Percentiles rank a stretch among this genome's conserved stretches.
These are phyloP conservation scores for Apteryx mantelli DNA, from an alignment of 2,113 vertebrate genomes.

Conservation along the genomic window DNA sequence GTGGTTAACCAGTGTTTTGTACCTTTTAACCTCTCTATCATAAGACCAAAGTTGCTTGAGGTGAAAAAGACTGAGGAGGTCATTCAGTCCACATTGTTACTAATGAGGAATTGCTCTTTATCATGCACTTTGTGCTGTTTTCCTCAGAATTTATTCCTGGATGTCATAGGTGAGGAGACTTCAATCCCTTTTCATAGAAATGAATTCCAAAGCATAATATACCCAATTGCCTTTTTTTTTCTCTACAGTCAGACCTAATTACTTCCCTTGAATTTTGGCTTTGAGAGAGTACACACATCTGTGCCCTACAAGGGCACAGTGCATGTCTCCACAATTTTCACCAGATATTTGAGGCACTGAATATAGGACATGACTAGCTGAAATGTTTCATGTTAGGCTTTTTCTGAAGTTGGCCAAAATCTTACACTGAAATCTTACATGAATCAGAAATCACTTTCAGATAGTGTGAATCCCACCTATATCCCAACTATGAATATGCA, in stretches of 20 bases:
- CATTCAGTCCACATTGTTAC: background rate
- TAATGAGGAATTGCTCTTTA: background rate
- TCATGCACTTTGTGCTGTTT: background rate
- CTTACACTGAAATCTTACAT: background rate
- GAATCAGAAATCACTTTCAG: background rate
- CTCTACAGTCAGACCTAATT: background rate
- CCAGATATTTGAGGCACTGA: background rate
- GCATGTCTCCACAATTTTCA: background rate
- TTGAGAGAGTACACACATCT: background rate
- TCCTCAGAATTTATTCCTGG: background rate
- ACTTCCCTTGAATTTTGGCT: background rate
- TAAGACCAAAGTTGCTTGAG: background rate
- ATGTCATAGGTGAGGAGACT: background rate
- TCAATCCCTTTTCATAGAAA: background rate
- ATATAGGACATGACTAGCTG: background rate
- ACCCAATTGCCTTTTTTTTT: rapidly evolving
- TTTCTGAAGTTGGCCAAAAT: background rate
- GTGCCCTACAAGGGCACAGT: background rate
- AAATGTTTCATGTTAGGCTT: background rate
- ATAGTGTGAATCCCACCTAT: background rate
- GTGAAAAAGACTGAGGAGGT: background rate
- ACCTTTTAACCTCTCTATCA: background rate
- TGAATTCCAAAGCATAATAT: background rate
- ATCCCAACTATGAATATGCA: background rate
- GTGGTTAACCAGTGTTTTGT: background rate